A percentile compares a stretch with the other conserved stretches of the same genome.
Conservation (phyloP, 92 coral and sea anemone species). For the Bergia sp. region DNA sequence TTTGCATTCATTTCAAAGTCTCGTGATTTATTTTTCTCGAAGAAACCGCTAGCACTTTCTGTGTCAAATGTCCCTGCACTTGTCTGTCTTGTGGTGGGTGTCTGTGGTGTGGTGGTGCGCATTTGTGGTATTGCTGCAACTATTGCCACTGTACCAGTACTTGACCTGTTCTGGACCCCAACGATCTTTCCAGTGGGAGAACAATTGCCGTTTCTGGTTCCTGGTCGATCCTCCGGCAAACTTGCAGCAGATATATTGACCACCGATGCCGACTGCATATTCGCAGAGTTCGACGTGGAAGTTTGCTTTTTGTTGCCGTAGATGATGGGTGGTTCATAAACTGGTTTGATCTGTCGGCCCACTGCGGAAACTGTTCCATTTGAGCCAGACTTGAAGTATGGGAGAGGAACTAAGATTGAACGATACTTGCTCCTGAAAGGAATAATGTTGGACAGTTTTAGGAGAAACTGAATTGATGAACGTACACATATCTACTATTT, state of each 20-base stretch:
- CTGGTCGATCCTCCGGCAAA: slow-evolving; percentile 70
- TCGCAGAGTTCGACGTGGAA: slow-evolving; percentile 16
- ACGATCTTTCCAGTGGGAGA: slow-evolving; percentile 56
- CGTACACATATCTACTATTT: neutral
- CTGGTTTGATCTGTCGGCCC: slow-evolving; percentile 54
- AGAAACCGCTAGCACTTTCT: slow-evolving; percentile 23
- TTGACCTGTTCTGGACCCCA: slow-evolving; percentile 57
- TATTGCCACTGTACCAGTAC: slow-evolving; percentile 59
- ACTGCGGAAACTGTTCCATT: slow-evolving; percentile 48
- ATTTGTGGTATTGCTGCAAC: slow-evolving; percentile 44
- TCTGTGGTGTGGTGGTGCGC: slow-evolving; percentile 42
- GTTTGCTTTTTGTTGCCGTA: slow-evolving; percentile 44
- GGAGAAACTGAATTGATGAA: no score
- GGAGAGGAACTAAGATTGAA: slow-evolving; percentile 79
- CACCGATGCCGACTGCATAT: slow-evolving; percentile 70
- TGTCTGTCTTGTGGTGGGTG: slow-evolving; percentile 32
- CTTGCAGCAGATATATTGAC: slow-evolving; percentile 71
- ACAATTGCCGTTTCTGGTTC: slow-evolving; percentile 55
- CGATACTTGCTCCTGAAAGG: slow-evolving; percentile 55
- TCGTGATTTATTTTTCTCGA: slow-evolving; percentile 4
- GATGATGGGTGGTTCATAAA: slow-evolving; percentile 58
- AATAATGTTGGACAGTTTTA: neutral
- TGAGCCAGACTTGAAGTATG: slow-evolving; percentile 64
- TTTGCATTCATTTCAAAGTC: neutral
- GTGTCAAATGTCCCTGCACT: slow-evolving; percentile 32